These are phyloP conservation scores for Empidonax traillii DNA, from an alignment of 2,113 vertebrate genomes.

Conservation along the genomic window DNA sequence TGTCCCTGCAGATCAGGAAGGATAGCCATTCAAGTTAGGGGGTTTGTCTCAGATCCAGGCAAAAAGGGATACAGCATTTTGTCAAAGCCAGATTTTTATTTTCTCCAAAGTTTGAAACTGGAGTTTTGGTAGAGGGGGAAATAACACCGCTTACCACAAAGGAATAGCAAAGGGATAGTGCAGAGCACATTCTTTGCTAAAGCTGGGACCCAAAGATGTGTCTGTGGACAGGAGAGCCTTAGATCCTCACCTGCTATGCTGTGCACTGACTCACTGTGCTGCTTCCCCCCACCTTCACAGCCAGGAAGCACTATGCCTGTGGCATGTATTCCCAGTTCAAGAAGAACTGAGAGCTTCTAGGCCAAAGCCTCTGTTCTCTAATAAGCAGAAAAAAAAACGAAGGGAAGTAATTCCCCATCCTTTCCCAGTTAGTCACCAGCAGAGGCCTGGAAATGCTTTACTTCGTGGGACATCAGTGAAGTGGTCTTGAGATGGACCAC, in stretches of 20 bases:
- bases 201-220: not conserved
- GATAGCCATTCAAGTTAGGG: not conserved
- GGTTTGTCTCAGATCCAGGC: not conserved
- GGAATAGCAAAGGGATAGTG: not conserved
- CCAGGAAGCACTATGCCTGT: not conserved
- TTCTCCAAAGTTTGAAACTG: not conserved
- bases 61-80: not conserved
- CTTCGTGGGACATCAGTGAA: not conserved
- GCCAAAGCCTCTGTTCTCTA: not conserved
- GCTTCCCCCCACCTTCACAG: not conserved
- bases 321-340: rapidly evolving
- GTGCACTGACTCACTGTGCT: not conserved
- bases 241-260: not conserved
- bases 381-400: not conserved
- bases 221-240: rapidly evolving
- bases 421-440: not conserved
- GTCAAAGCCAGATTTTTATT: not conserved
- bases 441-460: not conserved
- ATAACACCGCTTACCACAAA: not conserved
- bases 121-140: not conserved
- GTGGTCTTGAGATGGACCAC: not conserved
- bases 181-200: not conserved
- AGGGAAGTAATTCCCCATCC: not conserved
- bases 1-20: not conserved
- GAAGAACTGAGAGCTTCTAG: not conserved